Evolutionary conservation across 2,113 vertebrate genomes (phyloP).

Genomic region (Gobiocypris rarus): DNA sequence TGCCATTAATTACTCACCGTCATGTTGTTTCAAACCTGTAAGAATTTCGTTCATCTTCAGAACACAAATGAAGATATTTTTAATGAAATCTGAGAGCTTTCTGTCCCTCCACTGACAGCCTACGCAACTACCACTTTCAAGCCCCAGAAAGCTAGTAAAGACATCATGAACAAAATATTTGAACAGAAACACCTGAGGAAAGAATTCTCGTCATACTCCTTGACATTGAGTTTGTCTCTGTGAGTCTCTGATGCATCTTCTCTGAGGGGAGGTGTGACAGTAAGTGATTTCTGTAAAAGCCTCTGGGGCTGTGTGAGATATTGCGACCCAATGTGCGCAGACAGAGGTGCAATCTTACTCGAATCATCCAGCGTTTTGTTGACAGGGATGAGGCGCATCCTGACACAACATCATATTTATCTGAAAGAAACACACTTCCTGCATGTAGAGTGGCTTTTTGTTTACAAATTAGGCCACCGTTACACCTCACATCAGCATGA

Average conservation of each 20-base stretch:
- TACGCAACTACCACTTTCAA: too few relatives aligned
- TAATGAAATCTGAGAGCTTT: too few relatives aligned
- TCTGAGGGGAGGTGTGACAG: neutral
- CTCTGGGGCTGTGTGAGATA: neutral
- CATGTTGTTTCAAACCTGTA: too few relatives aligned
- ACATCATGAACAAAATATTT: neutral
- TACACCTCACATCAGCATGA: constrained; percentile 24
- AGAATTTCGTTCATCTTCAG: too few relatives aligned
- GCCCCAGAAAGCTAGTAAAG: too few relatives aligned
- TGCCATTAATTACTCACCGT: too few relatives aligned
- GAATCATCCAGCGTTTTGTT: constrained; percentile 7
- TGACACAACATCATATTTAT: constrained; percentile 8
- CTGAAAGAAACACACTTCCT: neutral
- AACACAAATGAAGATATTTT: too few relatives aligned
- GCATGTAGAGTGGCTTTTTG: neutral
- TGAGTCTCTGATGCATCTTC: constrained; percentile 14
- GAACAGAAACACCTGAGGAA: neutral
- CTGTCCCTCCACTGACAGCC: too few relatives aligned
- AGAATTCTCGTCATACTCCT: neutral
- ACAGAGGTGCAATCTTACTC: constrained; percentile 25
- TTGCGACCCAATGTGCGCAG: neutral
- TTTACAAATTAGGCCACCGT: constrained; percentile 21
- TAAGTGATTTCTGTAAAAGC: constrained; percentile 40
- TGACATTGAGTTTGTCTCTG: neutral
- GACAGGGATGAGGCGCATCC: neutral